phyloP scores from a whole-genome alignment of 2,113 vertebrate genomes.

The Chionomys nivalis region DNA sequence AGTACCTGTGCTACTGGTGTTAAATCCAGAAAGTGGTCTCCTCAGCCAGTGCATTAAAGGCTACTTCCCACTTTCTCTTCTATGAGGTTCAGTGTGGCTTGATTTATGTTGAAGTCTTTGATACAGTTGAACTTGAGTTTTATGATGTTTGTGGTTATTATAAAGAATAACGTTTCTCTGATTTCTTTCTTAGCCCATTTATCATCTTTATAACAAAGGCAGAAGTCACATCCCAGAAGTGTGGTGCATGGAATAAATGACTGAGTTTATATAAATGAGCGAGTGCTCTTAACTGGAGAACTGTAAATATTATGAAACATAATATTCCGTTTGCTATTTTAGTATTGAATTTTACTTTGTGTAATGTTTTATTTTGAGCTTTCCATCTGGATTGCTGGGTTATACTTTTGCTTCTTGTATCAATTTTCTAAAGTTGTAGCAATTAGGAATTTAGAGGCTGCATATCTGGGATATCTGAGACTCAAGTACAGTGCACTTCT shows the following conservation, averaged over 20 bases:
- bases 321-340: background rate
- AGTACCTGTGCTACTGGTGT: no score
- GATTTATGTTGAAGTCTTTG: no score
- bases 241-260: fast-evolving
- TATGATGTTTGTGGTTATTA: no score
- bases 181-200: no score
- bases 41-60: no score
- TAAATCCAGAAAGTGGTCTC: no score
- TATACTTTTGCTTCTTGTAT: background rate
- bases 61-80: no score
- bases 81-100: no score
- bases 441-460: background rate
- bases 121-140: no score
- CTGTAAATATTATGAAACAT: background rate
- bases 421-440: background rate
- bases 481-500: fast-evolving
- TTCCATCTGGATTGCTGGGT: background rate
- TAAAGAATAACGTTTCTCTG: no score
- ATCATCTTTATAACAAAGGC: background rate
- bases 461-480: no score
- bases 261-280: background rate
- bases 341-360: background rate
- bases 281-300: background rate
- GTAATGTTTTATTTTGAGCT: background rate
- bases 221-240: no score